Base-by-base conservation (phyloP, 2,113 vertebrate species). In the Passer domesticus region DNA sequence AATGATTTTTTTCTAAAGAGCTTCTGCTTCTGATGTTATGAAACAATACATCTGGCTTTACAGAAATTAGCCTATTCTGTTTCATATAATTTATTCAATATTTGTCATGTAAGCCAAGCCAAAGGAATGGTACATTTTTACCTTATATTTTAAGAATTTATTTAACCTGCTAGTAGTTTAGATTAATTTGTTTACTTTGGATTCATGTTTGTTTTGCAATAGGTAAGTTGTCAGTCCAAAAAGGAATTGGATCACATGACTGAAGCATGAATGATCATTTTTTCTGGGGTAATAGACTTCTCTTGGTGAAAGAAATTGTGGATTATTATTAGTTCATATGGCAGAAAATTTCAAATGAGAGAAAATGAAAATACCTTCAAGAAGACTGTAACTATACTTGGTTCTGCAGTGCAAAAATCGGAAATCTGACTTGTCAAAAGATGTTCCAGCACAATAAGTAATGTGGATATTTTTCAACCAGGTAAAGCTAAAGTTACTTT, bases 251-350 rank as follows among this genome's bases (percentile, higher is more conserved):
- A 77, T 16, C 43, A 69, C 17, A 66, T 8, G 1, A 89, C 31
- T 92, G 63, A 95, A 95, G 80, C 35, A 95, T 5, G 41, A 84
- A 82, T 78, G 58, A 90, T 89, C 28, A 49, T 94, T 96, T 97
- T 91, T 95, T 67, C 83, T 75, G 30, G 43, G 50, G 70, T 86
- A 96, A 94, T 87, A 94, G 85, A 37, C 72, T 96, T 73, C 92
- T 88, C 68, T 94, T 66, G 15, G 92, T 97, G 94, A 98, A 97
- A 93, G 64, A 97, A 97, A 96, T 95, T 91, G 76, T 27, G 74
- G 96, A 95, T 97, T 78, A 96, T 92, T 95, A 93, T 88, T 95
- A 93, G 83, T 92, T 97, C 28, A 21, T 75, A 93, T 59, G 58
- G 81, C 46, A 95, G 56, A 97, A 97, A 97, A 97, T 95, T 95